Base-by-base conservation (phyloP, 2,797 vertebrate species). In the Lagocephalus sceleratus region DNA sequence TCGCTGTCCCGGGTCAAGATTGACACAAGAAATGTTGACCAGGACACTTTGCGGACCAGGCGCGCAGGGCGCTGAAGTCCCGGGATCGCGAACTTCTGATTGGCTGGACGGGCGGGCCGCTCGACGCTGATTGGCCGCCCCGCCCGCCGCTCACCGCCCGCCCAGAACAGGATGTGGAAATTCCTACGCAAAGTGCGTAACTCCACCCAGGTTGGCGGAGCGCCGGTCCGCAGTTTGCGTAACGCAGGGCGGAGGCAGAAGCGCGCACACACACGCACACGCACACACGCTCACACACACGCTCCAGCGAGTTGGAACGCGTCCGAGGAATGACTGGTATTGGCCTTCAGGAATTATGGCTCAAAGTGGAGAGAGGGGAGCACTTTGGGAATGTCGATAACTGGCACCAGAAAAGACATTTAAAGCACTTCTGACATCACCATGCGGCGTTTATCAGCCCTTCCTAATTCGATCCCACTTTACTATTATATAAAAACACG, bases 141-240 rank as follows among this genome's bases (percentile, higher is more conserved):
- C 2, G 0, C 5, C 57, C 66, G 84, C 88, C 89, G 5, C 44
- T 7, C 15, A 10, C 14, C 10, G 6, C 21, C 14, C 1, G 54
- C 17, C 7, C 20, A 51, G 51, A 57, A 63, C 78, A 79, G 85
- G 81, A 78, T 59, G 63, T 87, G 70, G 72, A 82, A 75, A 67
- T 75, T 44, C 63, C 52, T 66, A 83, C 87, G 85, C 81, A 83
- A 73, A 78, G 20, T 63, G 70, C 82, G 82, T 81, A 88, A 76
- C 89, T 90, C 87, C 90, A 78, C 90, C 90, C 90, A 66, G 68
- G 74, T 47, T 71, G 48, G 81, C 71, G 42, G 73, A 89, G 90
- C 82, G 81, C 86, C 56, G 88, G 83, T 68, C 52, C 86, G 85
- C 50, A 73, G 68, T 79, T 75, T 85, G 68, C 85, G 88, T 86